Base-by-base conservation (phyloP, 2,113 vertebrate species). In the Microcebus jonahi region DNA sequence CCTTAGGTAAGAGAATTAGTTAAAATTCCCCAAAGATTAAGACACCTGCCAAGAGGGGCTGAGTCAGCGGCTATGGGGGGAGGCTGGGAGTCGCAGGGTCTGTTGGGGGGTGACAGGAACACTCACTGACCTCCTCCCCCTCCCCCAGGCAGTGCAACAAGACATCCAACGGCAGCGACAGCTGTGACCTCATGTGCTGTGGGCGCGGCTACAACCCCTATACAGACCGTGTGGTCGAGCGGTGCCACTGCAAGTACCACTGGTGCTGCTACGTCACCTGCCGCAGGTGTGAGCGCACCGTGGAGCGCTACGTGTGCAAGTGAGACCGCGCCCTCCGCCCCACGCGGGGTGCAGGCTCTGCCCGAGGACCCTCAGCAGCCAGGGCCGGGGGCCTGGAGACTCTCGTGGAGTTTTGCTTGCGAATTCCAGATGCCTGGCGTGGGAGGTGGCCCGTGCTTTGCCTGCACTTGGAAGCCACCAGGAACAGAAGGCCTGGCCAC, bases 261-360 rank as follows among this genome's bases (percentile, higher is more conserved):
- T 99, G 99, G 99, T 99, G 99, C 98, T 99, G 99, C 99, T 99
- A 99, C 0, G 99, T 99, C 27, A 99, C 99, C 97, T 99, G 99
- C 97, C 99, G 99, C 97, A 99, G 99, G 98, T 99, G 99, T 0
- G 99, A 99, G 98, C 98, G 99, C 97, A 99, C 98, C 2, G 99
- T 99, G 53, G 99, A 99, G 98, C 98, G 99, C 98, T 99, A 99
- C 0, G 99, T 99, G 89, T 99, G 99, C 99, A 99, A 99, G 98
- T 99, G 99, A 99, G 90, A 2, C 61, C 9, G 1, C 0, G 5
- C 1, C 14, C 42, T 31, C 31, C 20, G 48, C 81, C 88, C 83
- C 12, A 1, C 2, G 79, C 70, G 65, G 93, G 93, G 92, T 53
- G 63, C 8, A 5, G 85, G 59, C 77, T 59, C 77, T 59, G 55